Evolutionary conservation across 2,113 vertebrate genomes (phyloP).

Genomic region (Acanthisitta chloris): DNA sequence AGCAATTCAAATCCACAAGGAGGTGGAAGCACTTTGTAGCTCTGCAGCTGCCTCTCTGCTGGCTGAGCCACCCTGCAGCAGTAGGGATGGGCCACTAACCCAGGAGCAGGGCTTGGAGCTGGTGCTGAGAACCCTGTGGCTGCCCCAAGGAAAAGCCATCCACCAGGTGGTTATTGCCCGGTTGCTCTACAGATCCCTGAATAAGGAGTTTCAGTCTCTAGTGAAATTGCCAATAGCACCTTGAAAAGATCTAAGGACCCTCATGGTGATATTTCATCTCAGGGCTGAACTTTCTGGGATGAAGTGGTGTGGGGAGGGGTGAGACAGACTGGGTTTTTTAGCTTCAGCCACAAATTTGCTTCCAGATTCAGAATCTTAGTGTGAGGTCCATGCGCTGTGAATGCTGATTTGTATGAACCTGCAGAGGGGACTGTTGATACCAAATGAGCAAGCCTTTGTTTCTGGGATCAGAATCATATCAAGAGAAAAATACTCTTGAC

Average conservation of each 20-base stretch:
- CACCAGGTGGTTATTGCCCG: neutral
- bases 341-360: neutral
- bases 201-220: neutral
- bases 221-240: neutral
- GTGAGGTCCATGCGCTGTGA: neutral
- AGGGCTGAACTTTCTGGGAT: neutral
- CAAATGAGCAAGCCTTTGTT: neutral
- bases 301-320: neutral
- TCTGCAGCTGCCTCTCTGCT: neutral
- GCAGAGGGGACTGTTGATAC: neutral
- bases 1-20: neutral
- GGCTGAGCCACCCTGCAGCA: neutral
- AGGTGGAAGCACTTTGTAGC: neutral
- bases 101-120: neutral
- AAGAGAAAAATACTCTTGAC: neutral
- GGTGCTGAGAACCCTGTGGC: neutral
- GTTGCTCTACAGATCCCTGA: neutral
- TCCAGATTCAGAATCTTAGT: neutral
- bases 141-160: neutral
- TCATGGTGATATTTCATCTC: neutral
- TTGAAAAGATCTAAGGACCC: neutral
- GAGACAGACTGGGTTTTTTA: neutral
- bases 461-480: neutral
- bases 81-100: neutral
- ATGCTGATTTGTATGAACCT: neutral